Evolutionary conservation across 1,140 invertebrate species (phyloP), one percentile per base, ranked within the genome.

Genomic region (Aphelinus atriplicis): DNA sequence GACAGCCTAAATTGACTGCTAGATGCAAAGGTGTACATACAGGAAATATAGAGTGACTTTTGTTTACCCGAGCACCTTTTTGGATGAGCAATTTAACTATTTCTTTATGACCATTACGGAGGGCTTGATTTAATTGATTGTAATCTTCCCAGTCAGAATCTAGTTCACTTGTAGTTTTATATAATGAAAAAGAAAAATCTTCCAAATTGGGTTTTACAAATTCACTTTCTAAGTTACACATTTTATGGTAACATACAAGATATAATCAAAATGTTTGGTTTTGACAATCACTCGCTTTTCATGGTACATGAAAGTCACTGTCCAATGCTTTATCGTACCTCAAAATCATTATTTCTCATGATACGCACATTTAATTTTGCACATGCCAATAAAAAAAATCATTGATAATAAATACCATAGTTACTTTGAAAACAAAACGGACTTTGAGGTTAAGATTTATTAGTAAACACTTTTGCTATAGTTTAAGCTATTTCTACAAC

Each of bases 11-110:
- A 43, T 2, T 56, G 1, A 67, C 65, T 67, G 65, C 65, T 5
- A 67, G 56, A 9, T 67, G 65, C 43, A 67, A 45, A 9, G 65
- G 65, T 56, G 65, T 67, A 55, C 7, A 56, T 7, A 56, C 53
- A 7, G 9, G 9, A 10, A 43, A 55, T 9, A 56, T 53, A 7
- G 7, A 2, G 3, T n/a, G 53, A 26, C 6, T 55, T 46, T 56
- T 67, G 7, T 56, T 67, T 7, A 67, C 53, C 2, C 47, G 47
- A 43, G 53, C 26, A 46, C 9, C 53, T 43, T 56, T 67, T 43
- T 67, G n/a, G 7, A 67, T 3, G 1, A 67, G 43, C 2, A 1
- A 45, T 10, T 46, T 67, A 9, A 46, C 53, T 2, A 10, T 2
- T 55, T 67, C 53, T 51, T 56, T 56, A 4, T 46, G 5, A 3